A percentile compares a stretch with the other conserved stretches of the same genome.
These are phyloP conservation scores for Candoia aspera DNA, from an alignment of 2,113 vertebrate genomes.

Conservation along the genomic window DNA sequence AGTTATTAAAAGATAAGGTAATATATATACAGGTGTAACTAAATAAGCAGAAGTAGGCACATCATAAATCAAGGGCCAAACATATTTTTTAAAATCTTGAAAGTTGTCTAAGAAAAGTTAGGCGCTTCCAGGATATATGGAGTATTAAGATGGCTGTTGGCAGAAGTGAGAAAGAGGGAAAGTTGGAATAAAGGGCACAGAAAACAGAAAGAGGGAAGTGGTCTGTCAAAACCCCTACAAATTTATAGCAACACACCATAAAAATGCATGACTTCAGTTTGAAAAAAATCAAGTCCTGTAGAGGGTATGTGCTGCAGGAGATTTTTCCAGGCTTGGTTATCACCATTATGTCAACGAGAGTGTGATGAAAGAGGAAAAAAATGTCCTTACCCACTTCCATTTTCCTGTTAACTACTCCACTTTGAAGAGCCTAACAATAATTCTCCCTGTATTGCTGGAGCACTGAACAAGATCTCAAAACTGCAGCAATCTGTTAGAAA, in stretches of 20 bases:
- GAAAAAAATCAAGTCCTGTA: background rate
- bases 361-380: background rate
- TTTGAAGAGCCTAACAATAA: background rate
- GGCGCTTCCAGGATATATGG: background rate
- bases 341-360: background rate
- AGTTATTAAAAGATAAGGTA: background rate
- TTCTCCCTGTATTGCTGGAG: background rate
- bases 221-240: background rate
- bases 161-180: background rate
- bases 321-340: background rate
- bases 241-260: background rate
- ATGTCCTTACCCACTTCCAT: background rate
- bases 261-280: background rate
- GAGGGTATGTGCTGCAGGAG: background rate
- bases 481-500: background rate
- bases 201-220: background rate
- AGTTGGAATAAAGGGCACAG: no score
- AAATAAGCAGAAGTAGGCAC: background rate
- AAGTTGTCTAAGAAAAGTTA: background rate
- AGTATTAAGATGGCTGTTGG: background rate
- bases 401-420: background rate
- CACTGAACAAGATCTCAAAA: background rate
- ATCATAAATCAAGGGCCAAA: background rate
- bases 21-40: background rate
- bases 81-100: background rate